phyloP scores from a whole-genome alignment of 2,888 invertebrate species.

The Eupithecia inturbata region DNA sequence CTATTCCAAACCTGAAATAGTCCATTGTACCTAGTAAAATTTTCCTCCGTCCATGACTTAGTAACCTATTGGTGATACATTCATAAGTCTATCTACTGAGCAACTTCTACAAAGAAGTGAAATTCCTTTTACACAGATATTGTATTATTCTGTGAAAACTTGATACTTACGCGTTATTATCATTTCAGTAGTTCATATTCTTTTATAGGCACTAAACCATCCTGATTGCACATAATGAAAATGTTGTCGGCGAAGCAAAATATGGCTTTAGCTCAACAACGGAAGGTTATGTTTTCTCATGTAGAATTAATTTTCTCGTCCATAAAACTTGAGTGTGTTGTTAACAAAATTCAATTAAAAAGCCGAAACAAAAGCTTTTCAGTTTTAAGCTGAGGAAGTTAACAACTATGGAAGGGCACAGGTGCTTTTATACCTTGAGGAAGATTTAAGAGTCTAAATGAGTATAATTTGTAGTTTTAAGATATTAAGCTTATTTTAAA shows the following conservation, averaged over 20 bases:
- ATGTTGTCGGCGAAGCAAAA: slow-evolving; percentile 54
- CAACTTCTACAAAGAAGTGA: not conserved
- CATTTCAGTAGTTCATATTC: slow-evolving; percentile 37
- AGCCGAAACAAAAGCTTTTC: slow-evolving; percentile 5
- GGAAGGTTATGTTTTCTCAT: slow-evolving; percentile 43
- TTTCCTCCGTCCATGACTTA: no score
- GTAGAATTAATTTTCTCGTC: slow-evolving; percentile 64
- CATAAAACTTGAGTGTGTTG: slow-evolving; percentile 59
- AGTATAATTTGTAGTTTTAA: not conserved
- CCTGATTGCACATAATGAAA: slow-evolving; percentile 65
- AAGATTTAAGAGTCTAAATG: not conserved
- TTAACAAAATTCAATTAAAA: slow-evolving; percentile 66
- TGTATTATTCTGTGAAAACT: slow-evolving; percentile 5
- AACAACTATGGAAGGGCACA: no score
- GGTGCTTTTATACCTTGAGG: not conserved
- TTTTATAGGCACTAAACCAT: slow-evolving; percentile 63
- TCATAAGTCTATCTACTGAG: not conserved
- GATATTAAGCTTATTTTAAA: not conserved
- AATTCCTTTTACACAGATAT: not conserved
- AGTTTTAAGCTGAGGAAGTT: not conserved
- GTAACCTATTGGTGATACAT: not conserved
- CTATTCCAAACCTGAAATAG: no score
- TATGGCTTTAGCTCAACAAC: slow-evolving; percentile 46
- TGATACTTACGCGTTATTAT: slow-evolving; percentile 30
- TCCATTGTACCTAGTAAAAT: no score